Evolutionary conservation across 2,888 invertebrate species (phyloP).

Genomic region (Erpobdella octoculata): DNA sequence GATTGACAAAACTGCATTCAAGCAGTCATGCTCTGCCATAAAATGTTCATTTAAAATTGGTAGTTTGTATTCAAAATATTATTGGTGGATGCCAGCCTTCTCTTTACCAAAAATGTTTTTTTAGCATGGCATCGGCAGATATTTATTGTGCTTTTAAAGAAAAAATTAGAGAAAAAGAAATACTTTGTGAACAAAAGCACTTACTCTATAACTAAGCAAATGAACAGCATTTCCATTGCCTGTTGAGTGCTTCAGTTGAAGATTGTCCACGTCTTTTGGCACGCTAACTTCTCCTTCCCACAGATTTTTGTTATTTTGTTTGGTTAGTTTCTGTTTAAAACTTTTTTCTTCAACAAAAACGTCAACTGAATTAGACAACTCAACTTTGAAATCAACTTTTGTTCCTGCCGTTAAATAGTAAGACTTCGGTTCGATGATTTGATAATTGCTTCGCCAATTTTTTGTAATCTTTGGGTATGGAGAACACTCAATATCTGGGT

Average conservation of each 20-base stretch:
- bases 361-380: neutral
- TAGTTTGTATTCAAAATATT: too few relatives aligned
- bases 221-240: neutral
- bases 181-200: too few relatives aligned
- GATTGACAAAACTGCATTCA: too few relatives aligned
- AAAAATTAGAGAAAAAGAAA: neutral
- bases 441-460: constrained; percentile 19
- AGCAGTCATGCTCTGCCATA: too few relatives aligned
- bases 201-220: constrained; percentile 1
- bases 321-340: neutral
- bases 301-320: neutral
- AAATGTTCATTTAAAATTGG: too few relatives aligned
- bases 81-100: too few relatives aligned
- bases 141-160: too few relatives aligned
- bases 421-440: constrained; percentile 24
- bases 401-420: neutral
- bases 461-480: constrained; percentile 17
- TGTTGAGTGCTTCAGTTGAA: neutral
- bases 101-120: too few relatives aligned
- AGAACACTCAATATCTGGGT: constrained; percentile 13
- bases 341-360: constrained; percentile 5
- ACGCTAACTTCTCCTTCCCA: neutral
- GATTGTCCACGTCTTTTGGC: neutral
- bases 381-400: neutral
- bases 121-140: too few relatives aligned